phyloP scores from a whole-genome alignment of 2,797 vertebrate species.

The Eurystomus glaucurus region DNA sequence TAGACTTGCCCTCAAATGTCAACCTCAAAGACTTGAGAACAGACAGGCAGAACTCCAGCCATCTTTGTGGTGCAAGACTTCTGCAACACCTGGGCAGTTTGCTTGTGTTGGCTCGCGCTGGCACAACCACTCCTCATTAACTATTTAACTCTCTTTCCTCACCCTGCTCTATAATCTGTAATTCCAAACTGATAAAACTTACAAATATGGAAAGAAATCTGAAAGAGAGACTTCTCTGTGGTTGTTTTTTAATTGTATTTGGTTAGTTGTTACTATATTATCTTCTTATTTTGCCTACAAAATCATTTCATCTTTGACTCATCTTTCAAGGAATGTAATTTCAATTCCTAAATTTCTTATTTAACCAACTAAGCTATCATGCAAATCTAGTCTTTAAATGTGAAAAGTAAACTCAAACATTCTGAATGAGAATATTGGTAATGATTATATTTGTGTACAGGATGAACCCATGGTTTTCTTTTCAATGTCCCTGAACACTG shows the following conservation, averaged over 20 bases:
- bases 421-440: neutral
- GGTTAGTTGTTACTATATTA: neutral
- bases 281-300: neutral
- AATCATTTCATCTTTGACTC: neutral
- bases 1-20: neutral
- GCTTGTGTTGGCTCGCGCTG: accelerated
- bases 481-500: neutral
- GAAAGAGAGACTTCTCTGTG: neutral
- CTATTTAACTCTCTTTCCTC: neutral
- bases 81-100: neutral
- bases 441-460: neutral
- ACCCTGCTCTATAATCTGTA: neutral
- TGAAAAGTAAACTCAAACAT: neutral
- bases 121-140: neutral
- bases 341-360: neutral
- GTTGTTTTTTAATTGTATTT: neutral
- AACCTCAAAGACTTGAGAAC: neutral
- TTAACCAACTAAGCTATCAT: neutral
- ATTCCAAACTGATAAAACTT: neutral
- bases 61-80: accelerated
- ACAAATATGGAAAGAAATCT: neutral
- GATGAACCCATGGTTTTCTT: neutral
- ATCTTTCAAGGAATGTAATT: neutral
- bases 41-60: neutral
- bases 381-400: neutral